Conservation (phyloP, 2,113 vertebrate species). For the Lampris megalopsis region DNA sequence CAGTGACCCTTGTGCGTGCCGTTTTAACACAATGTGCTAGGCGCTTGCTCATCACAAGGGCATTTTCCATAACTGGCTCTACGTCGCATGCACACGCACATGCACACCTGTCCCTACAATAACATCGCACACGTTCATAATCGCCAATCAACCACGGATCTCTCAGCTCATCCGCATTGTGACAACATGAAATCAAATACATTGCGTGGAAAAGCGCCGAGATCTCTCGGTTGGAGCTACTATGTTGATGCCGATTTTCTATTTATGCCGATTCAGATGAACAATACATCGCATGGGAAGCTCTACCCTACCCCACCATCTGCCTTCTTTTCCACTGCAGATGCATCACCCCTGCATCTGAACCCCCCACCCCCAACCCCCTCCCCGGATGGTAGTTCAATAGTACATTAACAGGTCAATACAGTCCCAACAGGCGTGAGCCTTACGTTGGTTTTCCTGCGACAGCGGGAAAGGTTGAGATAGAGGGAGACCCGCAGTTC, state of each 20-base stretch:
- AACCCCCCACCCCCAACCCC: conserved; percentile 19
- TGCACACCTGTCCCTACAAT: conserved; percentile 52
- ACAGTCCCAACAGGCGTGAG: conserved; percentile 1
- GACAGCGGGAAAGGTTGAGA: conserved; percentile 95
- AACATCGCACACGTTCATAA: conserved; percentile 50
- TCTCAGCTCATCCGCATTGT: conserved; percentile 43
- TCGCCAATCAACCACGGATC: conserved; percentile 32
- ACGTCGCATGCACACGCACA: conserved; percentile 31
- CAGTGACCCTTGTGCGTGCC: conserved; percentile 68
- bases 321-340: too few relatives aligned
- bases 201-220: conserved; percentile 19
- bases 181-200: conserved; percentile 48
- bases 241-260: conserved; percentile 5
- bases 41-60: conserved; percentile 67
- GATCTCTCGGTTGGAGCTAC: conserved; percentile 26
- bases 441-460: conserved; percentile 96
- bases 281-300: conserved; percentile 53
- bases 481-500: conserved; percentile 95
- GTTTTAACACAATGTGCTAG: conserved; percentile 74
- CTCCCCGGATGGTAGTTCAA: conserved; percentile 40
- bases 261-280: conserved; percentile 48
- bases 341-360: conserved; percentile 19
- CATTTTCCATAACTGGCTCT: conserved; percentile 55
- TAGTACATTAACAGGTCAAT: conserved; percentile 58
- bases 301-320: not conserved